Base-by-base conservation (phyloP, 2,888 invertebrate genomes). In the Mythimna vitellina region DNA sequence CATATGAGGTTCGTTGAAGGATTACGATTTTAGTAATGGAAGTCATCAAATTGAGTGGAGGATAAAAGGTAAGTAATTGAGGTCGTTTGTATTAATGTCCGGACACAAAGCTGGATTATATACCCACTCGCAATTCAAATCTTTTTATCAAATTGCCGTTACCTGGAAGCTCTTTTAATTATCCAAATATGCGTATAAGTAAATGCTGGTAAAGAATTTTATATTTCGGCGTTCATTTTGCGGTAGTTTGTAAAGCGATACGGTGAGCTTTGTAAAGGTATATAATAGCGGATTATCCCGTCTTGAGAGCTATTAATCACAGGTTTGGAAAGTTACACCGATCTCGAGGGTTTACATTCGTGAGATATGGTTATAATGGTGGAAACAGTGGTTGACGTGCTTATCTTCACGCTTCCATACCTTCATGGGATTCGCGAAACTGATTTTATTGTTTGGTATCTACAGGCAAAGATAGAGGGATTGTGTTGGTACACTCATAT, bases 241-340 rank as follows among this genome's bases (percentile, higher is more conserved):
- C 61, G 61, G 58, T 73, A 80, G 84, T 84, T 86, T 71, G 80
- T 79, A 86, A 85, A 73, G 60, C 65, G 83, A 85, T 79, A 79
- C 65, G 72, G 72, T 70, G 75, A 70, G 71, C 71, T 78, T 78
- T 69, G 70, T 57, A 56, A 58, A 75, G 67, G 65, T 73, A 82
- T 75, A 68, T 82, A 82, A 83, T 70, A 56, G 74, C 17, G 73
- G 87, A 90, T 89, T 87, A 90, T 87, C 85, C 83, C 84, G 84
- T 87, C 89, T 89, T 84, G 84, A 82, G 86, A 83, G 82, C 88
- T 87, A 93, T 93, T 91, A 92, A 93, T 92, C 89, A 92, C 84
- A 80, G 87, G 86, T 88, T 90, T 86, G 86, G 86, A 88, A 91
- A 90, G 88, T 89, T 88, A 88, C 86, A 88, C 89, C 85, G 63